Evolutionary conservation across 2,113 vertebrate species (phyloP), one percentile per base, ranked within the genome.

Genomic region (Apodemus sylvaticus): DNA sequence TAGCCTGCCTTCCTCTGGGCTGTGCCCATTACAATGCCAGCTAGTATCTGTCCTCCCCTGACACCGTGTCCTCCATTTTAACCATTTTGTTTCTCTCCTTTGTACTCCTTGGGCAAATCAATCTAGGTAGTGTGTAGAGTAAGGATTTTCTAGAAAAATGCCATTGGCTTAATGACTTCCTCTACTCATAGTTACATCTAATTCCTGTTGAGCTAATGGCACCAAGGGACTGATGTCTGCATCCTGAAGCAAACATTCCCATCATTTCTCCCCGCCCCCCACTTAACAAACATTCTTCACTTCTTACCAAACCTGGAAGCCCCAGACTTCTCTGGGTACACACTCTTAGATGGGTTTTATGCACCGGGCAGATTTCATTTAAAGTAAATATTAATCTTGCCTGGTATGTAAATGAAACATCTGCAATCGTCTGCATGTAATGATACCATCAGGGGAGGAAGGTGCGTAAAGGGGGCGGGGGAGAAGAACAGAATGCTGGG

Each of bases 341-440:
- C 53, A 17, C 83, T 94, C 36, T 58, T 96, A 53, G 78, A 82
- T 78, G 78, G 95, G 78, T 96, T 97, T 97, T 93, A 93, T 92
- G 55, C 96, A 92, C 81, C 86, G 77, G 93, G 70, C 93, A 96
- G 90, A 92, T 96, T 94, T 92, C 94, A 78, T 31, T 58, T 74
- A n/a, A 96, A 94, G 76, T 93, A 91, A 93, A 66, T 97, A 91
- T 97, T 96, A 96, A 97, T 96, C 97, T 97, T 94, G 88, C 48
- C 92, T 94, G 81, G 93, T 92, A 93, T 14, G 97, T 92, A 95
- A 94, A 96, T 26, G 77, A 94, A 97, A 89, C 93, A 96, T 96
- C 89, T 97, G 94, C 58, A 95, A n/a, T 94, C 95, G 96, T 95
- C 94, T 79, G 86, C 93, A 90, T 89, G 73, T 74, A 96, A 92